phyloP scores from a whole-genome alignment of 1,140 invertebrate genomes.

The Dinoponera quadriceps region DNA sequence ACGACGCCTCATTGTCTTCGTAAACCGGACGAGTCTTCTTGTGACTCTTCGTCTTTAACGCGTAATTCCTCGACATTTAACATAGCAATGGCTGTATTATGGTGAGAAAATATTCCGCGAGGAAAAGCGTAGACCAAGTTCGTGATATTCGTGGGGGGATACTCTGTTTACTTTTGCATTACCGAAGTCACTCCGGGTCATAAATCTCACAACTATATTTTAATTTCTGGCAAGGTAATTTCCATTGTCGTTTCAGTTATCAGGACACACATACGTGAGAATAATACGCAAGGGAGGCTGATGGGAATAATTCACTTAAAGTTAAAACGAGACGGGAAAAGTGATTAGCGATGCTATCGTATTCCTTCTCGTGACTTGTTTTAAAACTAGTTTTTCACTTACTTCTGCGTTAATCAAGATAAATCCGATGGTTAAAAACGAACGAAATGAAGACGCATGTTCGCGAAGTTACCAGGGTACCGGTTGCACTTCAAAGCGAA shows the following conservation, averaged over 20 bases:
- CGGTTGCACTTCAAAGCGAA: slow-evolving; percentile 45
- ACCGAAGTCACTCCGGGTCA: too few species aligned
- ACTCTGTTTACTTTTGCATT: too few species aligned
- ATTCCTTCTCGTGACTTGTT: background rate
- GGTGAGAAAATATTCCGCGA: too few species aligned
- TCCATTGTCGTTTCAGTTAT: background rate
- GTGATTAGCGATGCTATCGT: too few species aligned
- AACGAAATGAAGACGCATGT: background rate
- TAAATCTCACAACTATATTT: too few species aligned
- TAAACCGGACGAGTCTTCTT: background rate
- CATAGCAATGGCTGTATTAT: too few species aligned
- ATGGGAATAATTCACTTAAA: background rate
- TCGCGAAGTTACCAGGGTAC: slow-evolving; percentile 14
- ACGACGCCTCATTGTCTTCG: background rate
- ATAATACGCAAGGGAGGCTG: background rate
- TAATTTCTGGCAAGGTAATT: too few species aligned
- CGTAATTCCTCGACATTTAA: background rate
- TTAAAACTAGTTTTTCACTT: slow-evolving; percentile 26
- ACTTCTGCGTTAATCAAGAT: slow-evolving; percentile 47
- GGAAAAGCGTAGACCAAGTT: too few species aligned
- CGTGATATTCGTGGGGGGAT: too few species aligned
- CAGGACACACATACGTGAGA: background rate
- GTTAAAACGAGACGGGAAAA: background rate
- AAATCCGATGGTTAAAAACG: slow-evolving; percentile 3
- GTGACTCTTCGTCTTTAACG: background rate